Evolutionary conservation across 2,888 invertebrate species (phyloP), one percentile per base, ranked within the genome.

Genomic region (Xanthorhoe designata): DNA sequence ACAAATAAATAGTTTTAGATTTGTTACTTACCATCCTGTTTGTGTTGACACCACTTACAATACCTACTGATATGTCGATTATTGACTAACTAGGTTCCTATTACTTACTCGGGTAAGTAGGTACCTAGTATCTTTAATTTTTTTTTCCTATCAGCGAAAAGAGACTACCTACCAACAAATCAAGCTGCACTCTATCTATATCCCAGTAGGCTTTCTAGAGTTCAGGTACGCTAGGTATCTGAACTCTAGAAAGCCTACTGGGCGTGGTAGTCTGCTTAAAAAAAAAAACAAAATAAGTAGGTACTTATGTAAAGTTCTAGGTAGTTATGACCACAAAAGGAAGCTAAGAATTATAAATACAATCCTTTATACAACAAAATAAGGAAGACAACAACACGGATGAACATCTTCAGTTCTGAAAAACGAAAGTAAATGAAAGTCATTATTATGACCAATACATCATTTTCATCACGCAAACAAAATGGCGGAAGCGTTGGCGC

Each of bases 391-490:
- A 74, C 38, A 86, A 83, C 84, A 68, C 70, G 71, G 69, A 71
- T 71, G 64, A 72, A 70, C 70, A 75, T 76, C 75, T 73, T 85
- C 81, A 82, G 82, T 83, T 86, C 71, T 85, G 85, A 87, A 85
- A 70, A 89, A 89, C 80, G 90, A 92, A 92, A 92, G 92, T 88
- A 88, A 90, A 90, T 78, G 92, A 91, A 91, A 91, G 90, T 85
- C 84, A 78, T 78, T n/a, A n/a, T n/a, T n/a, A 79, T 86, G 86
- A 84, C 85, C 84, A 83, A 91, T 90, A 89, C 91, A 89, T 91
- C 89, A 91, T 90, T 88, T 91, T 91, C 88, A 91, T 91, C 92
- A 92, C 92, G 92, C 92, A 88, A 91, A 76, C 83, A 85, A 80
- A 47, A 87, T 88, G 83, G 90, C 91, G 92, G 91, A 92, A 91